These are phyloP conservation scores for Palythoa grandiflora DNA, from an alignment of 92 coral and sea anemone species.

Conservation along the genomic window DNA sequence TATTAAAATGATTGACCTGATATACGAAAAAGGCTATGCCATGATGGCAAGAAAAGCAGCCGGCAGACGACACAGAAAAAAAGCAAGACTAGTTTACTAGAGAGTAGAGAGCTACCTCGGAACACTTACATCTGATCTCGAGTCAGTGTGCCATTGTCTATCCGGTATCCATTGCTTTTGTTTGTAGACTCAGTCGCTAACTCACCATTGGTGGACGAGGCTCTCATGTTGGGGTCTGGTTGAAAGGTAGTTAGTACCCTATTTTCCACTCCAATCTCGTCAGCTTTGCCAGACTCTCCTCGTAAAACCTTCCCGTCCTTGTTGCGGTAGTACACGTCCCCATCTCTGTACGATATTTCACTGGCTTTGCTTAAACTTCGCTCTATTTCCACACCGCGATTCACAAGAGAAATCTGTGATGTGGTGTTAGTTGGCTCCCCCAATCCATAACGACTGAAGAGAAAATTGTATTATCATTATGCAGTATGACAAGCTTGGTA, in stretches of 20 bases:
- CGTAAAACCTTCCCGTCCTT: conserved; percentile 58
- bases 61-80: neutral
- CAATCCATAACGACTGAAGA: conserved; percentile 27
- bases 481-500: neutral
- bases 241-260: conserved; percentile 13
- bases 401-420: conserved; percentile 10
- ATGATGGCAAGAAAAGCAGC: too few species aligned
- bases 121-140: conserved; percentile 42
- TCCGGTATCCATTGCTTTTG: neutral
- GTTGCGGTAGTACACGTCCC: conserved; percentile 83
- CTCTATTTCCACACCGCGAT: conserved; percentile 6
- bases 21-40: too few species aligned
- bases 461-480: neutral
- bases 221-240: conserved; percentile 51
- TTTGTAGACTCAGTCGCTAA: neutral
- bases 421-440: conserved; percentile 1
- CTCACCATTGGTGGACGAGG: conserved; percentile 3
- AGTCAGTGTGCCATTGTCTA: conserved; percentile 9
- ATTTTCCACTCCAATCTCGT: conserved; percentile 25
- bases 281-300: conserved; percentile 28
- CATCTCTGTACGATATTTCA: conserved; percentile 68
- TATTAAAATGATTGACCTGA: too few species aligned
- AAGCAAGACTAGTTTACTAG: neutral
- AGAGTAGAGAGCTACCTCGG: neutral
- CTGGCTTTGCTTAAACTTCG: conserved; percentile 44